A percentile compares a stretch with the other conserved stretches of the same genome.
Conservation (phyloP, 1,140 invertebrate species). For the Psilanteris sp. region DNA sequence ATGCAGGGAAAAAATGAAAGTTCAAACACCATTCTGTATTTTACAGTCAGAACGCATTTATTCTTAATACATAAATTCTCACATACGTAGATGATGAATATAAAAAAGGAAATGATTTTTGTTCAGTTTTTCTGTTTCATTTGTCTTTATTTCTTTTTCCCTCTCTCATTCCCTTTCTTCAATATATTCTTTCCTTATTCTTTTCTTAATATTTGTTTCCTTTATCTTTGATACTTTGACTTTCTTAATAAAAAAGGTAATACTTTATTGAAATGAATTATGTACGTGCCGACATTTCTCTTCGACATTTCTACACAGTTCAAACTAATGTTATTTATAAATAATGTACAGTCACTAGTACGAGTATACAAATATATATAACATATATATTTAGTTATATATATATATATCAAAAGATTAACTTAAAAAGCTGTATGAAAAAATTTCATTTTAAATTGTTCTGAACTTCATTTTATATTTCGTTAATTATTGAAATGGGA, state of each 20-base stretch:
- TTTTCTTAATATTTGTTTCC: not conserved
- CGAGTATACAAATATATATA: constrained; percentile 10
- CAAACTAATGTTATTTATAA: constrained; percentile 20
- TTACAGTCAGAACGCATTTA: constrained; percentile 61
- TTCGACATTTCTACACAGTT: constrained; percentile 8
- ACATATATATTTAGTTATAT: too few species aligned
- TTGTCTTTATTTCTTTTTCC: not conserved
- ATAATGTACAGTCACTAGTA: constrained; percentile 34
- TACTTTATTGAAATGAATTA: constrained; percentile 7
- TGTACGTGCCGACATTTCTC: constrained; percentile 7
- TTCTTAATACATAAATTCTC: constrained; percentile 59
- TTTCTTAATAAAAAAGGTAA: constrained; percentile 19
- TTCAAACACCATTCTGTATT: constrained; percentile 62
- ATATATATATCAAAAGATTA: constrained; percentile 21
- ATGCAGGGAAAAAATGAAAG: constrained; percentile 59
- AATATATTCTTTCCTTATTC: too few species aligned
- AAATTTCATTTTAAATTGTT: constrained; percentile 2
- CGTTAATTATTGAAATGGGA: constrained; percentile 8
- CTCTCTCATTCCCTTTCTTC: not conserved
- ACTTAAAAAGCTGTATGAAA: constrained; percentile 10
- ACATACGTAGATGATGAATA: constrained; percentile 55
- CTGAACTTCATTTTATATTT: constrained; percentile 7
- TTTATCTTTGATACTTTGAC: constrained; percentile 2
- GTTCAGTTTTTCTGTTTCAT: constrained; percentile 18
- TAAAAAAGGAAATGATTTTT: constrained; percentile 41